These are phyloP conservation scores for Ceuthmochares aereus DNA, from an alignment of 2,113 vertebrate genomes.

Conservation along the genomic window DNA sequence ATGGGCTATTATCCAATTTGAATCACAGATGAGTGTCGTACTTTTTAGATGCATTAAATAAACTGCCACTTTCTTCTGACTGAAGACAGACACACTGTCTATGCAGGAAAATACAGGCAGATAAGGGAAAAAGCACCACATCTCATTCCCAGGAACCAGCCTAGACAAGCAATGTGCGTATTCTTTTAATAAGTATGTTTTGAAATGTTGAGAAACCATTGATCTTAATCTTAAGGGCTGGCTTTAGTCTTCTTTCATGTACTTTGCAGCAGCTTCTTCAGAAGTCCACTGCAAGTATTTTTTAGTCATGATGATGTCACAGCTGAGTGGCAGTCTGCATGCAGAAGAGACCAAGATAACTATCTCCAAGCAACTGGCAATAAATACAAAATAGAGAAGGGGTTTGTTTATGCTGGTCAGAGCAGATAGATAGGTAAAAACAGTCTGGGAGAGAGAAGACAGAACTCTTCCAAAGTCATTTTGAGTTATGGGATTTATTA, in stretches of 20 bases:
- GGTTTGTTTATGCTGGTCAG: not conserved
- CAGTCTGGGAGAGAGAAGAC: not conserved
- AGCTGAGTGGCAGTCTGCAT: not conserved
- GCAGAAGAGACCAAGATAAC: not conserved
- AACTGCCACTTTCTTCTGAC: constrained; percentile 19
- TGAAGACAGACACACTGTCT: not conserved
- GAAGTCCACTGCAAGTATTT: not conserved
- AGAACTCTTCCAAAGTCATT: not conserved
- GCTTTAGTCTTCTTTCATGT: constrained; percentile 22
- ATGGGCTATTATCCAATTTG: not conserved
- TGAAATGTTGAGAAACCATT: constrained; percentile 37
- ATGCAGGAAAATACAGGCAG: constrained; percentile 1
- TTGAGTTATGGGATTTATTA: not conserved
- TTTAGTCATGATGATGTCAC: not conserved
- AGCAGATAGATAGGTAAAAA: not conserved
- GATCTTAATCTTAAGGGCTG: constrained; percentile 36
- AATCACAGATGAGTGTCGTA: constrained; percentile 6
- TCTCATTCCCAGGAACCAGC: constrained; percentile 26
- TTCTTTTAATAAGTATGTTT: constrained; percentile 5
- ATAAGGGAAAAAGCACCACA: not conserved
- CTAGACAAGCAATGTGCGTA: not conserved
- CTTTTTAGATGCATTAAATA: constrained; percentile 23
- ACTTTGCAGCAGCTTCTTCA: constrained; percentile 9
- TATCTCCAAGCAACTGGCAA: not conserved
- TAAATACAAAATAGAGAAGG: not conserved